Evolutionary conservation across 2,888 invertebrate genomes (phyloP).

Genomic region (Callyntrura sp.): DNA sequence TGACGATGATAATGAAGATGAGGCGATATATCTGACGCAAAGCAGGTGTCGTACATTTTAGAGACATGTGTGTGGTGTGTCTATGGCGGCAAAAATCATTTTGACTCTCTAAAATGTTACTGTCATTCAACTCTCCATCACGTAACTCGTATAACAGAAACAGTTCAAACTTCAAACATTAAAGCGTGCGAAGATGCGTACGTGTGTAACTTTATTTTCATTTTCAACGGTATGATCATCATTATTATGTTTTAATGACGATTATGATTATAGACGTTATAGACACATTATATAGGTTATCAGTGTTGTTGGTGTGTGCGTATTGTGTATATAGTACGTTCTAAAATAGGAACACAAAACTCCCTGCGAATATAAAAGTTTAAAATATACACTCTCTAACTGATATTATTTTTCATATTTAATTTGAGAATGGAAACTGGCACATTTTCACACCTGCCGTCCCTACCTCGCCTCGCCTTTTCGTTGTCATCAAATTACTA

Average conservation of each 20-base stretch:
- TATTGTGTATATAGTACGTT: too few species aligned
- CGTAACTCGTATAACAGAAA: background rate
- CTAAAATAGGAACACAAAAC: background rate
- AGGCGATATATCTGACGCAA: too few species aligned
- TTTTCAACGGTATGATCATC: background rate
- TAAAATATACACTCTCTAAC: background rate
- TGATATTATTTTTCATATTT: too few species aligned
- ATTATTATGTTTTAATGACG: background rate
- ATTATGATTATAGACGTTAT: too few species aligned
- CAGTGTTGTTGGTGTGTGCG: too few species aligned
- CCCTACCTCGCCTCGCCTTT: background rate
- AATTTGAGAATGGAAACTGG: slow-evolving; percentile 3
- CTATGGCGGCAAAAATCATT: slow-evolving; percentile 27
- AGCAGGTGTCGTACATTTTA: background rate
- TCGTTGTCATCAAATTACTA: too few species aligned
- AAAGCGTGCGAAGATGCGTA: slow-evolving; percentile 37
- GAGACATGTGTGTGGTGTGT: background rate
- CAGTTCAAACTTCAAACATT: background rate
- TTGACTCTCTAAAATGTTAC: background rate
- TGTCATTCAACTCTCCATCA: background rate
- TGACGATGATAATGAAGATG: background rate
- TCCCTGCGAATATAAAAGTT: slow-evolving; percentile 11
- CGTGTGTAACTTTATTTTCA: background rate
- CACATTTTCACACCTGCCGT: background rate
- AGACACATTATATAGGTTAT: too few species aligned